Conservation (phyloP, 2,888 invertebrate species). For the Neoaliturus tenellus region DNA sequence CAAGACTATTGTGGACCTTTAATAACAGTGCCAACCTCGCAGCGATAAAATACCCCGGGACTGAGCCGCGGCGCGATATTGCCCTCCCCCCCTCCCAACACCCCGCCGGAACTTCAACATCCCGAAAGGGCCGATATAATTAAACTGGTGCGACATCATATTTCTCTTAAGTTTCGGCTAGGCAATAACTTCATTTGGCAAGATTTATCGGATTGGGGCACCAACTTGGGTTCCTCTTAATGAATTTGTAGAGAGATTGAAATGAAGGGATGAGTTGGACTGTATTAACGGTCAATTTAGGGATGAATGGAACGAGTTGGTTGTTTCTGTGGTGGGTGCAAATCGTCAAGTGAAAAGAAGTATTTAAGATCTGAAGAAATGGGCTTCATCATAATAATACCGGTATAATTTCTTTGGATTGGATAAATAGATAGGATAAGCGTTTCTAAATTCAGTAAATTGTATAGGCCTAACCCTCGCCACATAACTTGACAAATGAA, state of each 20-base stretch:
- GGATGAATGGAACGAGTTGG: too few species aligned
- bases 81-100: neutral
- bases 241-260: neutral
- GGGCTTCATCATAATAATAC: too few species aligned
- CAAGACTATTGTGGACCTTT: constrained; percentile 47
- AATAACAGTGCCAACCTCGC: constrained; percentile 50
- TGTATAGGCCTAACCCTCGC: too few species aligned
- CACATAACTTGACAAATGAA: too few species aligned
- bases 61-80: constrained; percentile 11
- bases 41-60: constrained; percentile 32
- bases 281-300: too few species aligned
- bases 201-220: neutral
- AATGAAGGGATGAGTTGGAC: too few species aligned
- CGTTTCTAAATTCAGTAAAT: too few species aligned
- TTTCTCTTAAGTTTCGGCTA: neutral
- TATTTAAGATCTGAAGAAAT: too few species aligned
- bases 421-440: too few species aligned
- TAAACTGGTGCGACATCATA: neutral
- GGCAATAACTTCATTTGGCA: neutral
- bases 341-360: too few species aligned
- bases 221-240: neutral
- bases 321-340: too few species aligned
- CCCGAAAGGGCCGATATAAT: neutral
- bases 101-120: neutral
- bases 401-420: too few species aligned